Percentiles rank a stretch among this genome's conserved stretches.
phyloP scores from a whole-genome alignment of 2,797 vertebrate genomes.

The Cuniculus paca region DNA sequence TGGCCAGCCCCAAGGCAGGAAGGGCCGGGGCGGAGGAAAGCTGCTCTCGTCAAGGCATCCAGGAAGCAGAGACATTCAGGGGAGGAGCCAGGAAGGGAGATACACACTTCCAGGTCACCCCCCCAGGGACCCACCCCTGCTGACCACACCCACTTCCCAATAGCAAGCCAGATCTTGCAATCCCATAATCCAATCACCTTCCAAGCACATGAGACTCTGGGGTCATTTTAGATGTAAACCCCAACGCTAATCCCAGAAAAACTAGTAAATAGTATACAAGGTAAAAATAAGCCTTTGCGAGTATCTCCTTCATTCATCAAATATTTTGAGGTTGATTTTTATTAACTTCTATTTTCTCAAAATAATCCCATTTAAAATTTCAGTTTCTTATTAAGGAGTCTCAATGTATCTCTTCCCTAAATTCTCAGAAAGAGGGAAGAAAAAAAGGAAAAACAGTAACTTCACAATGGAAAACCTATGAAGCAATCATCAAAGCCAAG shows the following conservation, averaged over 20 bases:
- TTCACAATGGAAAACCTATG: background rate
- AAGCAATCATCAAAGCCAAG: background rate
- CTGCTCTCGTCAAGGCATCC: background rate
- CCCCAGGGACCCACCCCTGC: background rate
- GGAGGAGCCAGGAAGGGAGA: background rate
- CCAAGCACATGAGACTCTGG: background rate
- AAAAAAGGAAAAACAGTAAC: background rate
- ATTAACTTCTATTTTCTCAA: conserved; percentile 27
- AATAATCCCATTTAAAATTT: conserved; percentile 57
- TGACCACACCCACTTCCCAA: background rate
- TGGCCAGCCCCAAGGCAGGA: background rate
- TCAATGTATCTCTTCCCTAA: background rate
- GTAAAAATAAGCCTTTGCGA: conserved; percentile 8
- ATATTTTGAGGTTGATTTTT: conserved; percentile 15
- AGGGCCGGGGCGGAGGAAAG: background rate
- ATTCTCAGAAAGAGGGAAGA: background rate
- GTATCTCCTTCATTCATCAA: background rate
- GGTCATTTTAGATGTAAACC: background rate
- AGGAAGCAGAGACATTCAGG: background rate
- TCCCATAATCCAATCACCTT: background rate
- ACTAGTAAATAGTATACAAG: background rate
- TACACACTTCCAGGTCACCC: background rate
- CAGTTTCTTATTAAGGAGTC: background rate
- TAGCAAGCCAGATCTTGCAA: background rate
- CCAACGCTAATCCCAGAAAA: background rate